Evolutionary conservation across 2,888 invertebrate species (phyloP), one percentile per base, ranked within the genome.

Genomic region (Drosophila picticornis): DNA sequence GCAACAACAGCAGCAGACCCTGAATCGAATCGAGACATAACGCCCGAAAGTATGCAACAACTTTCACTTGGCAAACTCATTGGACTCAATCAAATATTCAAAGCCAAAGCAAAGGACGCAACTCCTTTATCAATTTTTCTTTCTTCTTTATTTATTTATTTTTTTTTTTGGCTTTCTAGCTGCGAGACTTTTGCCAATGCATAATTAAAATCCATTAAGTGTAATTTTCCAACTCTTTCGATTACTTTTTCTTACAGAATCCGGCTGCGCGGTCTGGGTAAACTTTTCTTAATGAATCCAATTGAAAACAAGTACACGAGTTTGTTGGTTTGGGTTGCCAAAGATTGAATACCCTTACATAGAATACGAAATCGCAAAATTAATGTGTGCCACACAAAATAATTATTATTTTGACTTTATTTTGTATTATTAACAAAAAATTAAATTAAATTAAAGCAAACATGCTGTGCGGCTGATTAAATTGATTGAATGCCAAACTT

Each of bases 161-260:
- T 50, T 62, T 50, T 63, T 48, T 88, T 72, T 63, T 68, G 74
- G 71, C 81, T 81, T 86, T 57, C 48, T 57, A 75, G 51, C 84
- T 77, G 70, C 58, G 55, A 71, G 73, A 51, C 75, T 67, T 65
- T 55, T 22, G 48, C 32, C 78, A 72, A 88, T 88, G 90, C 90
- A 88, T 88, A 88, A 88, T 88, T 88, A 88, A 88, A 88, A 88
- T 82, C 89, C 90, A 90, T 88, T 90, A 88, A 90, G 86, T 81
- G 79, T 78, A 83, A 81, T 90, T 87, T 76, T 59, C 62, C 77
- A 83, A 83, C 81, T 82, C 75, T 80, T 82, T 80, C 77, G 80
- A 73, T 74, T 59, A 74, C 74, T 68, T 77, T 66, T 63, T 40
- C 52, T 34, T 53, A 46, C 63, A 43, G 38, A 36, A 32, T 51